These are phyloP conservation scores for Cyrtorhinus lividipennis DNA, from an alignment of 1,140 invertebrate species.

Conservation along the genomic window DNA sequence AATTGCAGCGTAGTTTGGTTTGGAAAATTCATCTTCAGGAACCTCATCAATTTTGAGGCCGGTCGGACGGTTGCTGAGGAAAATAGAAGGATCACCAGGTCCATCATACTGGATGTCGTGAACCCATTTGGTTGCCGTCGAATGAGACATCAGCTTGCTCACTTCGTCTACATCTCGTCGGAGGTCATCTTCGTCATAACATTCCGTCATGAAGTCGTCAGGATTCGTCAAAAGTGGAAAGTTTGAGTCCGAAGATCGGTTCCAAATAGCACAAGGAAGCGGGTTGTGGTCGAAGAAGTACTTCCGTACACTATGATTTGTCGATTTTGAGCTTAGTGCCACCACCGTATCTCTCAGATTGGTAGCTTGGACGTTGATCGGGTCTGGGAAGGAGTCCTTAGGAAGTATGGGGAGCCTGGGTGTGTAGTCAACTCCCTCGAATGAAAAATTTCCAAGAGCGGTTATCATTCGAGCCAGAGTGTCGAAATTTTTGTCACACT, in stretches of 20 bases:
- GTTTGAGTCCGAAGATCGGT: neutral
- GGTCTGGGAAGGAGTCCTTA: neutral
- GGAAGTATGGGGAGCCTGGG: neutral
- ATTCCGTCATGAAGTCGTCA: neutral
- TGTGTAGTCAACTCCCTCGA: neutral
- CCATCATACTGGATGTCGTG: neutral
- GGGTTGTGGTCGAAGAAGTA: neutral
- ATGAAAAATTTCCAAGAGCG: neutral
- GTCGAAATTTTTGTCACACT: neutral
- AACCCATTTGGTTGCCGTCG: neutral
- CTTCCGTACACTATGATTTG: neutral
- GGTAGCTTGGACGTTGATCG: neutral
- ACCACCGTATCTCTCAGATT: neutral
- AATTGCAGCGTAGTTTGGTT: too few relatives aligned
- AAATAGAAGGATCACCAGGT: neutral
- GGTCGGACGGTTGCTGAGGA: neutral
- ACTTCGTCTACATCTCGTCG: neutral
- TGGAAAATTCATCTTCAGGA: too few relatives aligned
- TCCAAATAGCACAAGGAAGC: neutral
- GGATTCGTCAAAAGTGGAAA: neutral
- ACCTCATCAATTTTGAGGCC: neutral
- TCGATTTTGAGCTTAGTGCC: neutral
- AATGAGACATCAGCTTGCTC: neutral
- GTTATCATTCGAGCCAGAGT: neutral
- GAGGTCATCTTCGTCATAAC: neutral